Base-by-base conservation (phyloP, 2,888 invertebrate species). In the Melangyna quadrimaculata region DNA sequence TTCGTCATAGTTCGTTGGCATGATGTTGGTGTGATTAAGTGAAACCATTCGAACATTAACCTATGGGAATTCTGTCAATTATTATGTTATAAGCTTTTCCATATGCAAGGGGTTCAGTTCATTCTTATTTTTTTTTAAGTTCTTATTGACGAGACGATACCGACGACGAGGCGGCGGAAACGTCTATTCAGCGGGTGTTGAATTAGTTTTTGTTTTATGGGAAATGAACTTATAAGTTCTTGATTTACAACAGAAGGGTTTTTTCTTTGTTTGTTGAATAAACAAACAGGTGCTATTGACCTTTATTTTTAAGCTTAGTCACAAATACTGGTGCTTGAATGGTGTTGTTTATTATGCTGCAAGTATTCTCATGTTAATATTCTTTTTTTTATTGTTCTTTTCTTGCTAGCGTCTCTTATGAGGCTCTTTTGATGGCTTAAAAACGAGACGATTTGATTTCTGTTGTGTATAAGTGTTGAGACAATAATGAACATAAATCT, bases 21-120 rank as follows among this genome's bases (percentile, higher is more conserved):
- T 3, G 19, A 1, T 3, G 45, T 17, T 10, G 35, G 72, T 69
- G 43, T 65, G 61, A 78, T 78, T 74, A 83, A 57, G 79, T 51
- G 63, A 78, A 79, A 74, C 74, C 48, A 71, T 29, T 77, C 71
- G 75, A 75, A 80, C 72, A 53, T 72, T 75, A 59, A 75, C 57
- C 75, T 32, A 72, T 35, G 32, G 74, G 59, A 75, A 71, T 59
- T 40, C 72, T 73, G 12, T 77, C 67, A 63, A 63, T 73, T 57
- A 74, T 57, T 37, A 8, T n/a, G n/a, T n/a, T 43, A 43, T 48
- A 35, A 27, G 32, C 14, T 40, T 69, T 74, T 35, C 6, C 22
- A 55, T n/a, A 37, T 12, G 27, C 48, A 37, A n/a, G 17, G 27
- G 32, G 3, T 48, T 53, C 19, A 32, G 19, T 32, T 48, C 17